Evolutionary conservation across 2,797 vertebrate genomes (phyloP).

Genomic region (Betta splendens): DNA sequence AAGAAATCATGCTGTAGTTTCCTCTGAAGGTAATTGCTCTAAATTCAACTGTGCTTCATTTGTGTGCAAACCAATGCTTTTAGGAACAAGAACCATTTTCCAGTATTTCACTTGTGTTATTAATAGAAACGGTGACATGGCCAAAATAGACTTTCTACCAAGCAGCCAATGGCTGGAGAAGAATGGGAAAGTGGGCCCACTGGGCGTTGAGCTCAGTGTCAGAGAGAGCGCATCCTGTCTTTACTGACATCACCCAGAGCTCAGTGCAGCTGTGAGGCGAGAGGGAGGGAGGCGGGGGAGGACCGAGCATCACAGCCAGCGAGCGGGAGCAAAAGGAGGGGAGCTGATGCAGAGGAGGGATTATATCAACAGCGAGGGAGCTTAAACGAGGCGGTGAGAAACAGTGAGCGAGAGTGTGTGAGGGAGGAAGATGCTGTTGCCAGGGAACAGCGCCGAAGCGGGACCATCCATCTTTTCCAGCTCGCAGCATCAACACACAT

Average conservation of each 20-base stretch:
- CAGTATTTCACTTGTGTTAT: slow-evolving; percentile 28
- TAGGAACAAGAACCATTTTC: slow-evolving; percentile 18
- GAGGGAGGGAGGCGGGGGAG: slow-evolving; percentile 17
- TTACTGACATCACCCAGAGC: slow-evolving; percentile 60
- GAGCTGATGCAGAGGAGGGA: slow-evolving; percentile 64
- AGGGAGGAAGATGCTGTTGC: slow-evolving; percentile 79
- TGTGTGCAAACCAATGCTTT: slow-evolving; percentile 27
- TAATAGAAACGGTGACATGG: slow-evolving; percentile 43
- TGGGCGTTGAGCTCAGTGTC: slow-evolving; percentile 32
- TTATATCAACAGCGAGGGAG: slow-evolving; percentile 57
- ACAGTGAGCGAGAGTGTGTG: slow-evolving; percentile 46
- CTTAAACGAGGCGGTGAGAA: slow-evolving; percentile 52
- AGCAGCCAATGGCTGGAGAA: slow-evolving; percentile 43
- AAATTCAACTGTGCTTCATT: slow-evolving; percentile 4
- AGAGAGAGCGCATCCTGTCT: slow-evolving; percentile 43
- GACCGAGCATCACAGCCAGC: slow-evolving; percentile 24
- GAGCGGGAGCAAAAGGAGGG: slow-evolving; percentile 42
- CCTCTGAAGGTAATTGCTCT: not conserved
- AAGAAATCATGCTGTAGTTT: not conserved
- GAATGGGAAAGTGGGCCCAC: slow-evolving; percentile 41
- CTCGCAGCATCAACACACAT: slow-evolving; percentile 27
- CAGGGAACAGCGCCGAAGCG: slow-evolving; percentile 76
- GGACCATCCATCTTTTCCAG: slow-evolving; percentile 54
- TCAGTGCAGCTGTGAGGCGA: slow-evolving; percentile 61
- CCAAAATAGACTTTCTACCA: slow-evolving; percentile 34